These are phyloP conservation scores for Nilaparvata lugens DNA, from an alignment of 1,140 invertebrate species.

Conservation along the genomic window DNA sequence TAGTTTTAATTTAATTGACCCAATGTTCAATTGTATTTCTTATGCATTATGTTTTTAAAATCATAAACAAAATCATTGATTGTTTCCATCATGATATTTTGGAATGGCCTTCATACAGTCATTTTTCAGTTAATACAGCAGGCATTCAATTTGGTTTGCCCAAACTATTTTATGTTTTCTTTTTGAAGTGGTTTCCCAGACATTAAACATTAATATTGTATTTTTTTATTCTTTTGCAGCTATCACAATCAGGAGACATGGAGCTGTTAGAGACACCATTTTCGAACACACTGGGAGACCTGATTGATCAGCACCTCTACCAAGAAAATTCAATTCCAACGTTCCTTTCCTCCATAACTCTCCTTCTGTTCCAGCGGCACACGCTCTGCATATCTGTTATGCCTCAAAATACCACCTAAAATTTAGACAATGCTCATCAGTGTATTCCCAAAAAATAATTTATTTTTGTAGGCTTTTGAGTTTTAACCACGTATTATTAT, in stretches of 20 bases:
- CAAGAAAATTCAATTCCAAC: slow-evolving; percentile 75
- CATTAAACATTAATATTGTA: not conserved
- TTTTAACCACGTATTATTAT: too few relatives aligned
- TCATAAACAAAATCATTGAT: too few relatives aligned
- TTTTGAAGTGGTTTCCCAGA: not conserved
- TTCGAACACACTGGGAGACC: slow-evolving; percentile 53
- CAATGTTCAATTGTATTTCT: too few relatives aligned
- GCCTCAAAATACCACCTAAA: not conserved
- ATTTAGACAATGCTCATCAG: not conserved
- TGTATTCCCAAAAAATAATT: too few relatives aligned
- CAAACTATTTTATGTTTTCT: too few relatives aligned
- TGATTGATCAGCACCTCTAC: slow-evolving; percentile 65
- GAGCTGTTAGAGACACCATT: slow-evolving; percentile 79
- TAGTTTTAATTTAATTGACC: too few relatives aligned
- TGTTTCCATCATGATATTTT: too few relatives aligned
- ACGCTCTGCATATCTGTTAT: slow-evolving; percentile 9
- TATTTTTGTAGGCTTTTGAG: too few relatives aligned
- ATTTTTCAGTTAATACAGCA: too few relatives aligned
- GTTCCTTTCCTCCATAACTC: slow-evolving; percentile 72
- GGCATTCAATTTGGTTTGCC: too few relatives aligned
- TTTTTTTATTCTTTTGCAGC: slow-evolving; percentile 27
- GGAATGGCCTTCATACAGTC: too few relatives aligned
- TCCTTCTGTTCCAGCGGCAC: slow-evolving; percentile 37
- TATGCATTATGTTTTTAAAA: too few relatives aligned
- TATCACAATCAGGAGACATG: slow-evolving; percentile 52